A percentile compares a stretch with the other conserved stretches of the same genome.
Evolutionary conservation across 2,888 invertebrate species (phyloP).

Genomic region (Oligia latruncula): DNA sequence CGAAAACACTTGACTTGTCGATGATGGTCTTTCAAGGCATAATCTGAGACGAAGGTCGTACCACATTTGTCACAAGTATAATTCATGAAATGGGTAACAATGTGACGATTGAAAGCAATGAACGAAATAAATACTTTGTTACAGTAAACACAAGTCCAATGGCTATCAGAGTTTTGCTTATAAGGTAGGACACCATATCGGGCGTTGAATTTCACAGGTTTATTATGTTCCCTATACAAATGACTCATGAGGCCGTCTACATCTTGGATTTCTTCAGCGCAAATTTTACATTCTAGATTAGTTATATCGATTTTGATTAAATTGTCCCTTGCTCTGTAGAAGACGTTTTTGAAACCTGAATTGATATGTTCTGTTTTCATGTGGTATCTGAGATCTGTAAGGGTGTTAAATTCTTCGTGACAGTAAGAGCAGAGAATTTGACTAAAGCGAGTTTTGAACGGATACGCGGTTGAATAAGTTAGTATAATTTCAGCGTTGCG

Average conservation of each 20-base stretch:
- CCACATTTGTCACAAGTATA: slow-evolving; percentile 86
- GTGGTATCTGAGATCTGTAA: slow-evolving; percentile 80
- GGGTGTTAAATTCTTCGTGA: slow-evolving; percentile 80
- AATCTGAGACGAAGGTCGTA: slow-evolving; percentile 83
- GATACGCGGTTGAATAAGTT: slow-evolving; percentile 83
- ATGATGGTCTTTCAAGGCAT: slow-evolving; percentile 83
- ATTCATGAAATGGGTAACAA: slow-evolving; percentile 84
- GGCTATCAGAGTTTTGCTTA: slow-evolving; percentile 77
- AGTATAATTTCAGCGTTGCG: slow-evolving; percentile 86
- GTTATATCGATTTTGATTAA: slow-evolving; percentile 86
- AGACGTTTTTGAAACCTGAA: slow-evolving; percentile 83
- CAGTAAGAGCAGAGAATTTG: slow-evolving; percentile 86
- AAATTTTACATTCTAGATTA: slow-evolving; percentile 83
- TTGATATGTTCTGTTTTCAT: slow-evolving; percentile 81
- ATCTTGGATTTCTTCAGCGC: slow-evolving; percentile 77
- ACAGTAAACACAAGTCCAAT: slow-evolving; percentile 84
- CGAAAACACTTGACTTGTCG: slow-evolving; percentile 86
- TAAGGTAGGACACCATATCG: slow-evolving; percentile 85
- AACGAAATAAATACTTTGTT: slow-evolving; percentile 79
- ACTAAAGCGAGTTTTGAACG: slow-evolving; percentile 86
- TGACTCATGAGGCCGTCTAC: slow-evolving; percentile 83
- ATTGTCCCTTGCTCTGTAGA: slow-evolving; percentile 85
- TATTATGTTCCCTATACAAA: slow-evolving; percentile 80
- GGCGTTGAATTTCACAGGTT: slow-evolving; percentile 83
- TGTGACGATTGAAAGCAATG: slow-evolving; percentile 83